A percentile compares a stretch with the other conserved stretches of the same genome.
Conservation (phyloP, 2,888 invertebrate species). For the Scaeva pyrastri region DNA sequence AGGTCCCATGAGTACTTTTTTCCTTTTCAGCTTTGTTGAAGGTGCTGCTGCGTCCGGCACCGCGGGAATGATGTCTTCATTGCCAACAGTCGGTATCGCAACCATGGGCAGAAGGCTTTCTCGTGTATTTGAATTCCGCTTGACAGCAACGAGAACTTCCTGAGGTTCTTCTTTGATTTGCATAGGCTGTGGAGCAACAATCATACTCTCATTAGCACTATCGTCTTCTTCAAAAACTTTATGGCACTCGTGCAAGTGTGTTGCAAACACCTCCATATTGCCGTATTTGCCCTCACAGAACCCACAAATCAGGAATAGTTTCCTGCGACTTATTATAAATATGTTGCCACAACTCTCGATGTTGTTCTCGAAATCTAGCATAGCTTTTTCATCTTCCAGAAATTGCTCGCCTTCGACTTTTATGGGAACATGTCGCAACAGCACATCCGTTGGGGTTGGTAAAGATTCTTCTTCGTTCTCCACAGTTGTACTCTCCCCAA, state of each 20-base stretch:
- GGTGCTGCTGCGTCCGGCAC: constrained; percentile 61
- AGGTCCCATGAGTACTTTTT: background rate
- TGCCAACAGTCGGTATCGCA: constrained; percentile 71
- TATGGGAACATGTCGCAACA: constrained; percentile 66
- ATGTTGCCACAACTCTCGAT: constrained; percentile 80
- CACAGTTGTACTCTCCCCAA: constrained; percentile 48
- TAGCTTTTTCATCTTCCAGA: constrained; percentile 23
- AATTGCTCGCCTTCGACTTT: constrained; percentile 50
- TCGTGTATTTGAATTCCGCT: constrained; percentile 60
- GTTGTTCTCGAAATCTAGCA: constrained; percentile 55
- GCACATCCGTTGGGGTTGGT: constrained; percentile 56
- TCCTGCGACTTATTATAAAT: constrained; percentile 77
- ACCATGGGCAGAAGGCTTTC: constrained; percentile 77
- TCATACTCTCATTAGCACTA: background rate
- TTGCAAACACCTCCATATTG: constrained; percentile 78
- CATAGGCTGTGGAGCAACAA: background rate
- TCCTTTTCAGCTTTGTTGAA: constrained; percentile 15
- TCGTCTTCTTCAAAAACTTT: constrained; percentile 65
- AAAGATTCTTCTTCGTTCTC: constrained; percentile 14
- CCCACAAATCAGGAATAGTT: constrained; percentile 78
- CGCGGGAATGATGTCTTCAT: constrained; percentile 66
- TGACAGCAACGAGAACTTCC: constrained; percentile 5
- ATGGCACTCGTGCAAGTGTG: constrained; percentile 80
- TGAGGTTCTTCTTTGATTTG: constrained; percentile 51
- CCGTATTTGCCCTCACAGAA: constrained; percentile 79